Percentiles rank a stretch among this genome's conserved stretches.
Conservation (phyloP, 2,797 vertebrate genomes). For the Babyrousa celebensis region DNA sequence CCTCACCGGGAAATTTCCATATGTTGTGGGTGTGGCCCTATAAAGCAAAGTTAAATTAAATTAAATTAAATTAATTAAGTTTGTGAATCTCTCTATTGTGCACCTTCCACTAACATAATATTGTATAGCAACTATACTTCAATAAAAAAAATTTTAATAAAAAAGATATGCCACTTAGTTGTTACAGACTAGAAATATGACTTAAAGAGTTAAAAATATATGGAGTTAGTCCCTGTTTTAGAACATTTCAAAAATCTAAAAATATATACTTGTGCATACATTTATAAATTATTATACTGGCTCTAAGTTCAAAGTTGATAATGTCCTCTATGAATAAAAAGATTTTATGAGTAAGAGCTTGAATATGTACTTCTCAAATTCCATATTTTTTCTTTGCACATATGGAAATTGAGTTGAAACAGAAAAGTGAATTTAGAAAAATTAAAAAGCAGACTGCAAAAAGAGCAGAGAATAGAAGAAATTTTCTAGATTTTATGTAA, state of each 20-base stretch:
- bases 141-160: background rate
- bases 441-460: background rate
- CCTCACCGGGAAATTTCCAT: too few species aligned
- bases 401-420: background rate
- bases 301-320: background rate
- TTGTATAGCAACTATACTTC: background rate
- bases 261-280: background rate
- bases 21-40: too few species aligned
- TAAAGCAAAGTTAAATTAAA: too few species aligned
- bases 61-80: background rate
- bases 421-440: background rate
- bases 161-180: background rate
- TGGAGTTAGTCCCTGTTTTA: background rate
- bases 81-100: background rate
- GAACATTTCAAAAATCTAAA: background rate
- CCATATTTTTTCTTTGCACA: background rate
- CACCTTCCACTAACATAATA: background rate
- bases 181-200: background rate
- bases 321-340: background rate
- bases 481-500: background rate
- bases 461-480: background rate
- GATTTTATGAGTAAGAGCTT: background rate
- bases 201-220: background rate
- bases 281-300: constrained; percentile 1
- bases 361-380: background rate